Conservation (phyloP, 2,888 invertebrate genomes). For the Tortricodes alternella region DNA sequence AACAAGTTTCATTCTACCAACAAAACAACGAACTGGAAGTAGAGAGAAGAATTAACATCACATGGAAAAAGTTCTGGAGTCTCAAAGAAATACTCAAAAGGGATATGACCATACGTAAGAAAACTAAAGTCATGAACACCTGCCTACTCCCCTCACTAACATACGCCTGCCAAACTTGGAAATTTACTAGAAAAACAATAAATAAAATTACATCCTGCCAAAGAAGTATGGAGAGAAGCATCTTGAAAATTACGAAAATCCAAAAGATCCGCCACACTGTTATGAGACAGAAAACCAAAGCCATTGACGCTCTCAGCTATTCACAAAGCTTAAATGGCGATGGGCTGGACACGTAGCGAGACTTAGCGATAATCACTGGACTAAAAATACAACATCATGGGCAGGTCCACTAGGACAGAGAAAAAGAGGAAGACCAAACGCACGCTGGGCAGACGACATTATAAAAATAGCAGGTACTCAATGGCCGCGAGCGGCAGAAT, state of each 20-base stretch:
- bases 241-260: conserved; percentile 30
- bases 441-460: conserved; percentile 26
- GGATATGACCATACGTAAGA: conserved; percentile 12
- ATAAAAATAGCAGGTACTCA: conserved; percentile 27
- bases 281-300: conserved; percentile 31
- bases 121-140: conserved; percentile 22
- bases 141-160: conserved; percentile 28
- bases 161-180: conserved; percentile 27
- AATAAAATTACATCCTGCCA: conserved; percentile 31
- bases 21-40: conserved; percentile 15
- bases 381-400: neutral
- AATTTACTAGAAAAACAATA: conserved; percentile 7
- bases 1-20: conserved; percentile 29
- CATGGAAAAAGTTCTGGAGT: conserved; percentile 30
- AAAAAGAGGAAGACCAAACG: conserved; percentile 14
- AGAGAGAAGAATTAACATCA: conserved; percentile 10
- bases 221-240: conserved; percentile 33
- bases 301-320: conserved; percentile 27
- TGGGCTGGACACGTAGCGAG: conserved; percentile 26
- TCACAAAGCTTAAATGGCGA: conserved; percentile 32
- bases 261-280: conserved; percentile 26
- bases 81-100: conserved; percentile 31
- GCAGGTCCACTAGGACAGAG: conserved; percentile 7
- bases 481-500: conserved; percentile 20
- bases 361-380: neutral